Evolutionary conservation across 2,113 vertebrate genomes (phyloP), one percentile per base, ranked within the genome.

Genomic region (Seriola quinqueradiata): DNA sequence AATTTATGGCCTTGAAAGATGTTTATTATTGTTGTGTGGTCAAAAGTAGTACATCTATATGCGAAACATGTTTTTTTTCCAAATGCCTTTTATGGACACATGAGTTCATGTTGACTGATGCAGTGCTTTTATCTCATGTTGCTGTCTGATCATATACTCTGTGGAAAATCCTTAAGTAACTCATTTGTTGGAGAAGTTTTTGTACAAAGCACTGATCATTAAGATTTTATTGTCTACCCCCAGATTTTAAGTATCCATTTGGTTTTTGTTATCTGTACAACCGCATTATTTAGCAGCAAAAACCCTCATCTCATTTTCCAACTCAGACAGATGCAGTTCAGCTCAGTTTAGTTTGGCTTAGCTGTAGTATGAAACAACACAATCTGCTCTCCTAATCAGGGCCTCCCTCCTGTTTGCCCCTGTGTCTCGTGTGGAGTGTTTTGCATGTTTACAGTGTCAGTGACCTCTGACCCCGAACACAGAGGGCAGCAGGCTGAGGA

Each of bases 381-480:
- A 75, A 60, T 82, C 54, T 77, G 70, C 66, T 83, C 52, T 67
- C 54, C 71, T 74, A 67, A 71, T 79, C 85, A 70, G 42, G 21
- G 32, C 42, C 77, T 77, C 21, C 8, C 67, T 84, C 55, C 70
- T 34, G 61, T 82, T 77, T 67, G 76, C 60, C 58, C 75, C 61
- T 1, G 50, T 40, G 74, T 75, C 66, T 82, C 46, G 42, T 70
- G 40, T 59, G 12, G 40, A 67, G 75, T 70, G 70, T 81, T 83
- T 46, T 70, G 52, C 70, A 76, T 85, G 81, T 84, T 87, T 83
- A 75, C 63, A 42, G 83, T 84, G 83, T 82, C 59, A 9, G 55
- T 68, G 85, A 87, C 88, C 58, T 92, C 70, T 81, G 85, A 89
- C 74, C 84, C 68, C 21, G 16, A 78, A 75, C 60, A 70, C 63